These are phyloP conservation scores for Acrossocheilus wenchowensis DNA, from an alignment of 2,797 vertebrate species.

Conservation along the genomic window DNA sequence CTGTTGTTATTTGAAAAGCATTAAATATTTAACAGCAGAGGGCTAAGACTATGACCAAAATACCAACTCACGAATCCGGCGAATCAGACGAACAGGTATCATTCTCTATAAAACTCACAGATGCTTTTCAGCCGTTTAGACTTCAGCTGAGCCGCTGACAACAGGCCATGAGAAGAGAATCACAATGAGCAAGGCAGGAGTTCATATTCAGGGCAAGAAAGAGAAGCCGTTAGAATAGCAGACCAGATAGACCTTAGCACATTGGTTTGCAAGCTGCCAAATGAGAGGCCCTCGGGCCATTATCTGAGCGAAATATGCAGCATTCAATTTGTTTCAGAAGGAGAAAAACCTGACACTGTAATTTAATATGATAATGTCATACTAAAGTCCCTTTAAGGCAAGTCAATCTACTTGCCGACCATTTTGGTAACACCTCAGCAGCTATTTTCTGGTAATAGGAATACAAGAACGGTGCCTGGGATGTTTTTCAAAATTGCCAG, in stretches of 20 bases:
- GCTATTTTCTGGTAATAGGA: constrained; percentile 5
- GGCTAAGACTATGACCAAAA: constrained; percentile 6
- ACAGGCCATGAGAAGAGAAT: constrained; percentile 51
- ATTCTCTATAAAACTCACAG: constrained; percentile 15
- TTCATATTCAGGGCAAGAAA: constrained; percentile 55
- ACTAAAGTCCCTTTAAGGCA: constrained; percentile 25
- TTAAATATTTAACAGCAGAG: constrained; percentile 26
- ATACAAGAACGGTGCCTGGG: background rate
- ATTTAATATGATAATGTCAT: constrained; percentile 48
- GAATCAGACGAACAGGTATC: constrained; percentile 48
- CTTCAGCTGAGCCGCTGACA: constrained; percentile 40
- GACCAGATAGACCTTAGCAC: constrained; percentile 47
- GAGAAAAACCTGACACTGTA: constrained; percentile 38
- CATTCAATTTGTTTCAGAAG: constrained; percentile 50
- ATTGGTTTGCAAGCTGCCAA: constrained; percentile 48
- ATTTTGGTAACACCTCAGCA: constrained; percentile 25
- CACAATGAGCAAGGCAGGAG: constrained; percentile 51
- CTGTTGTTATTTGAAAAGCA: constrained; percentile 33
- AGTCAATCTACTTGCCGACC: background rate
- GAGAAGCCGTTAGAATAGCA: constrained; percentile 48
- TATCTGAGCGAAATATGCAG: constrained; percentile 47
- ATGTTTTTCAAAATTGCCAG: constrained; percentile 2
- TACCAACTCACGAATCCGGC: constrained; percentile 14
- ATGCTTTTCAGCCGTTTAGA: constrained; percentile 42
- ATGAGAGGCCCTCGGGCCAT: constrained; percentile 53